Base-by-base conservation (phyloP, 2,888 invertebrate species). In the Coenonympha glycerion region DNA sequence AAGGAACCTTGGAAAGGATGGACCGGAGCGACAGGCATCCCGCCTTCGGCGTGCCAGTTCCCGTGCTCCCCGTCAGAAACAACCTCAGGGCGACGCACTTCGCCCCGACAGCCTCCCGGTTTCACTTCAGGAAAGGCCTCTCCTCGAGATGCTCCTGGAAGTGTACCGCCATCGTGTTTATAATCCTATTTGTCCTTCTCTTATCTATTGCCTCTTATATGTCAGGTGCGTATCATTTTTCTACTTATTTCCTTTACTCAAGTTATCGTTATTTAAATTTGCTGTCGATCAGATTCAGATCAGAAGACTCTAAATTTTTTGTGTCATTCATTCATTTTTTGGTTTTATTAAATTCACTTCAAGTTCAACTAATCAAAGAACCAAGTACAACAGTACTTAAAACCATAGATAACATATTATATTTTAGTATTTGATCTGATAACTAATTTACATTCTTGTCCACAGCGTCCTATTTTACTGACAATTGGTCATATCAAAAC, bases 81-180 rank as follows among this genome's bases (percentile, higher is more conserved):
- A 92, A 91, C 76, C 84, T 92, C 58, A 88, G 92, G 63, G 90
- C 92, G 59, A 91, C 92, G 68, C 93, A 93, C 80, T 94, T 93
- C 74, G 91, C 92, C 60, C 90, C 89, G 34, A 87, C 90, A 18
- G 88, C 90, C 62, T 92, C 93, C 64, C 90, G 95, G 68, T 94
- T 95, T 87, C 95, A 94, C 83, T 95, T 95, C 83, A 92, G 93
- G 75, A 95, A 95, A 89, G 94, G 94, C 65, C 88, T 95, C 67
- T 92, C 94, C 51, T 93, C 94, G 64, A 90, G 91, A 68, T 97
- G 97, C 86, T 94, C 95, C 58, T 97, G 97, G 95, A 94, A 94
- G 81, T 95, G 96, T 84, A 92, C 95, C 63, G 95, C 96, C 59
- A 93, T 97, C 74, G 91, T 93, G 63, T 93, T 95, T 76, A 93